A percentile compares a stretch with the other conserved stretches of the same genome.
phyloP scores from a whole-genome alignment of 1,140 invertebrate genomes.

The Meloidogyne chitwoodi region DNA sequence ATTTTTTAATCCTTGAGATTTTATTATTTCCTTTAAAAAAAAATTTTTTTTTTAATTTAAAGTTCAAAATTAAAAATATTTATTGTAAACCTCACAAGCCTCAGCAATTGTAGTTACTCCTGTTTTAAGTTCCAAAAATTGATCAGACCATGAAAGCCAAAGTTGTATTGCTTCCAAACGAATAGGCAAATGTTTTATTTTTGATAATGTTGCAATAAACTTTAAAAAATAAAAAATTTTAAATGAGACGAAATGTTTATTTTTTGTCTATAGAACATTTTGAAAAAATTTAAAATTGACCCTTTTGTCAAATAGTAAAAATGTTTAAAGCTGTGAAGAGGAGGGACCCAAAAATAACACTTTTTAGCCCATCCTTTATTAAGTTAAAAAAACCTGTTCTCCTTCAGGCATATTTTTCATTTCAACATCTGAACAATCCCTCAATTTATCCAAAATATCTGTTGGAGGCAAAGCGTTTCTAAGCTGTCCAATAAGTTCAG shows the following conservation, averaged over 20 bases:
- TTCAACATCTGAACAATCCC: constrained; percentile 13
- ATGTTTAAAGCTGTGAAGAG: no score
- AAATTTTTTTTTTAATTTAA: no score
- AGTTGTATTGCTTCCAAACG: constrained; percentile 39
- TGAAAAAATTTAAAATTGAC: no score
- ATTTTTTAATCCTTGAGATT: constrained; percentile 28
- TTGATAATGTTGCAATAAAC: constrained; percentile 39
- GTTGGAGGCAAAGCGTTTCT: constrained; percentile 14
- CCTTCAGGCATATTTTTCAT: constrained; percentile 32
- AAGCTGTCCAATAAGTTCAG: constrained; percentile 24
- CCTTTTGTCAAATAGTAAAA: no score
- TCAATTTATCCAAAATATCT: constrained; percentile 27
- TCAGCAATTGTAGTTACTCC: constrained; percentile 37
- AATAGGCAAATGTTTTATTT: constrained; percentile 36
- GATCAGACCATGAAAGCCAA: constrained; percentile 23
- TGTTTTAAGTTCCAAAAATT: constrained; percentile 27
- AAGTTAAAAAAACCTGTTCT: constrained; percentile 22
- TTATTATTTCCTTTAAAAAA: constrained; percentile 20
- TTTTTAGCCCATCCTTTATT: neutral
- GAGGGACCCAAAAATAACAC: neutral
- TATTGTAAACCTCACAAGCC: constrained; percentile 22
- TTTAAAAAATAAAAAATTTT: constrained; percentile 22
- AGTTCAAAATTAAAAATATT: neutral
- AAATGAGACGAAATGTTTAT: no score
- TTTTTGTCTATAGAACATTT: no score